Evolutionary conservation across 2,797 vertebrate genomes (phyloP), one percentile per base, ranked within the genome.

Genomic region (Orientallactaga sibirica): DNA sequence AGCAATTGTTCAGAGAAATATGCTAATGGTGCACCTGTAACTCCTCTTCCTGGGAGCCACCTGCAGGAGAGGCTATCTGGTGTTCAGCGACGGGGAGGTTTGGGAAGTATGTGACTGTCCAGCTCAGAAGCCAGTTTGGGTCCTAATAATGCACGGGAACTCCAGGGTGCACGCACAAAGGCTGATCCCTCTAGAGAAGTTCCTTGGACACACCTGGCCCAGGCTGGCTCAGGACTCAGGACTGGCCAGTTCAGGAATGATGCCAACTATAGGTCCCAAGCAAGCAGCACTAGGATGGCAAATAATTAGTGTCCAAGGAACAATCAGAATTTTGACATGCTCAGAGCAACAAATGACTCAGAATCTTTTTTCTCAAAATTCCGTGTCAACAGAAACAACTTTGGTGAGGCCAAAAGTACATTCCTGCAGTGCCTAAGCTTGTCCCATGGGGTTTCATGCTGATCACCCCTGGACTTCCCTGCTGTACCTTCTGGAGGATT

Each of bases 1-100:
- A 94, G 64, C 71, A 81, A 71, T 74, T 90, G 88, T 91, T 96
- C 80, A 73, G 83, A 92, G 75, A 94, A 88, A 70, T 76, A 92
- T 70, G 87, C 43, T 92, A 94, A 79, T 78, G 58, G 27, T n/a
- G 25, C 33, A 89, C 90, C 87, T 87, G 86, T 87, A 92, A 88
- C 81, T 85, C 43, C 73, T 41, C 74, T n/a, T 24, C 52, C 48
- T 71, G 3, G 61, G 22, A 92, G 62, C 68, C 76, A 43, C n/a
- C 55, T 74, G 22, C 12, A 10, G 37, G 58, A 41, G 61, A 77
- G 82, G 68, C 91, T 85, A 29, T 14, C 9, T 84, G 71, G 24
- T 11, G 22, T 77, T 89, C 80, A 41, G 1, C 43, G 33, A 22
- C 11, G 1, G 18, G 67, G 24, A 76, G 37, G 9, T 70, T 37